Base-by-base conservation (phyloP, 2,888 invertebrate species). In the Stegophylla sp. region DNA sequence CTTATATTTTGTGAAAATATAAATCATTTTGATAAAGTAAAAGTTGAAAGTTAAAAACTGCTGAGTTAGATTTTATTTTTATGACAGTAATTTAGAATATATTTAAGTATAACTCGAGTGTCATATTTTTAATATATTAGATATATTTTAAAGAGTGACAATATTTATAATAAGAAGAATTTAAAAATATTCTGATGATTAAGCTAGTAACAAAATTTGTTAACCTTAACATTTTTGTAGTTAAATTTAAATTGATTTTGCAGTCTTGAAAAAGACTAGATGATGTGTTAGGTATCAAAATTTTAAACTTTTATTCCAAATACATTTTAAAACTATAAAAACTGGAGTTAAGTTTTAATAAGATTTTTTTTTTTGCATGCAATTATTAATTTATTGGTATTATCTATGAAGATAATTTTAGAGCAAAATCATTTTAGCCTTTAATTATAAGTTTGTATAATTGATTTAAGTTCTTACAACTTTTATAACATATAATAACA, bases 381-480 rank as follows among this genome's bases (percentile, higher is more conserved):
- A 41, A 9, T 28, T 51, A 63, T 64, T 73, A n/a, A 34, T 26
- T 63, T 63, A 63, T 48, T 74, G 51, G 15, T 72, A 56, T 41
- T 72, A n/a, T 17, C 45, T 74, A 23, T 34, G 28, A 51, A 51
- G 64, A 63, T 75, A 23, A 72, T 59, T 71, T 72, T 59, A 56
- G 41, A 43, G 13, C 41, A 64, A 71, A 71, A 79, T 69, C 79
- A 79, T 79, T 79, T 71, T 79, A 79, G 79, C 71, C 79, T 15
- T 79, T 63, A 41, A 51, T 41, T 79, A 13, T 71, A 79, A 71
- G 71, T 23, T 23, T 67, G 17, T 79, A 17, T n/a, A n/a, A n/a
- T 79, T 48, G n/a, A 79, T 61, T 69, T 48, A 61, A 71, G 12
- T 20, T 28, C 61, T 61, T 61, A 48, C 17, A 23, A 17, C 12